A percentile compares a stretch with the other conserved stretches of the same genome.
Evolutionary conservation across 2,797 vertebrate species (phyloP).

Genomic region (Anableps anableps): DNA sequence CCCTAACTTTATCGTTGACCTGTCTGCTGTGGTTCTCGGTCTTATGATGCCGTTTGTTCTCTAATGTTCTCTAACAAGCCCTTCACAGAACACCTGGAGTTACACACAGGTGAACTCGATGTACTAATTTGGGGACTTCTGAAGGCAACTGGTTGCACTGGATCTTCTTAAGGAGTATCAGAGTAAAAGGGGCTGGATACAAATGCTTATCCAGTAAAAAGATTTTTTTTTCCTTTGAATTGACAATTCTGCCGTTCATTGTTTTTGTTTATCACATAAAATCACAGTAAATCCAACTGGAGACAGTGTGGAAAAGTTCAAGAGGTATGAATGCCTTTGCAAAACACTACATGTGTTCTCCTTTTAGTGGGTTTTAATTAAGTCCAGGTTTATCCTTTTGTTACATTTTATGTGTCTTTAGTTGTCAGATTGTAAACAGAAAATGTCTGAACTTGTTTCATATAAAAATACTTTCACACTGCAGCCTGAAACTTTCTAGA

Average conservation of each 20-base stretch:
- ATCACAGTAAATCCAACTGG: background rate
- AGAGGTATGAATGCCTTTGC: background rate
- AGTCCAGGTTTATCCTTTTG: background rate
- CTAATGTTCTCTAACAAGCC: no score
- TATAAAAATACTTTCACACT: background rate
- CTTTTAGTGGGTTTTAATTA: background rate
- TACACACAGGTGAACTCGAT: background rate
- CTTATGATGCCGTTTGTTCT: no score
- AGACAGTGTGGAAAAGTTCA: background rate
- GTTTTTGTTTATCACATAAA: background rate
- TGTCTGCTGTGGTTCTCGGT: no score
- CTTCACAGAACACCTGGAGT: no score
- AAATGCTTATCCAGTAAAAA: background rate
- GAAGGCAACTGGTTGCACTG: background rate
- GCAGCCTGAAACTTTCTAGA: background rate
- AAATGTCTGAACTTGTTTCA: background rate
- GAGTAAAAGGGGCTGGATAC: background rate
- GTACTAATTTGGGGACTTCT: background rate
- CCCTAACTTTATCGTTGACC: no score
- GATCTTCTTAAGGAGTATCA: background rate
- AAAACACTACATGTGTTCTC: constrained; percentile 31
- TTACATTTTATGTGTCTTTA: background rate
- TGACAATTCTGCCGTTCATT: background rate
- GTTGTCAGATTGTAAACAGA: background rate
- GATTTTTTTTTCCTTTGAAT: background rate